Evolutionary conservation across 30 jellyfish, hydroid and myxozoan species (phyloP).

Genomic region (Aurelia aurita complex sp. Pacific): DNA sequence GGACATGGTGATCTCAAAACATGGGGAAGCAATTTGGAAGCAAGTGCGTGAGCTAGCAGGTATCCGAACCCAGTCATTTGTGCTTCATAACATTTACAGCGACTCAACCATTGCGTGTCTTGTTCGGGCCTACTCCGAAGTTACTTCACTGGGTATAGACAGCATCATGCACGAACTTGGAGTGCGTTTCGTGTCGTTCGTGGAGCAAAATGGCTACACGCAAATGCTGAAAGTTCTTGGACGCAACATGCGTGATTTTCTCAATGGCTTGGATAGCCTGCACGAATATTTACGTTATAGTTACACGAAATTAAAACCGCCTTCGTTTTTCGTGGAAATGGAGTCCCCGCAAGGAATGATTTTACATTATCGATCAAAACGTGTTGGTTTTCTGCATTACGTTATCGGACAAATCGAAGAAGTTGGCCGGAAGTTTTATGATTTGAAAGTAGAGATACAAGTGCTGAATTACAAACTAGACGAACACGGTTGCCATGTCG

Average conservation of each 20-base stretch:
- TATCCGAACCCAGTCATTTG: conserved; percentile 53
- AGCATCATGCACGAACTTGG: conserved; percentile 58
- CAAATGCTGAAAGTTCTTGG: conserved; percentile 68
- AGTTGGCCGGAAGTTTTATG: conserved; percentile 57
- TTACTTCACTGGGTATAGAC: conserved; percentile 35
- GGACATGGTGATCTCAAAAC: conserved; percentile 34
- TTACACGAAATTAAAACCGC: conserved; percentile 65
- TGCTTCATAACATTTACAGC: conserved; percentile 53
- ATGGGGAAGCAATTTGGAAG: conserved; percentile 61
- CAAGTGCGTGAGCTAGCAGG: conserved; percentile 53
- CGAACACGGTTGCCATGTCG: conserved; percentile 56
- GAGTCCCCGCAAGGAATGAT: conserved; percentile 66
- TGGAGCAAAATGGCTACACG: conserved; percentile 52
- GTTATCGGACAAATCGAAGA: conserved; percentile 71
- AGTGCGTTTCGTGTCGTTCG: conserved; percentile 54
- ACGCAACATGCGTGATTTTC: conserved; percentile 68
- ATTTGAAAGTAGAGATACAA: conserved; percentile 43
- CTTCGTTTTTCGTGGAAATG: conserved; percentile 71
- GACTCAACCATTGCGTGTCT: conserved; percentile 24
- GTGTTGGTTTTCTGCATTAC: conserved; percentile 56
- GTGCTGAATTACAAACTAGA: conserved; percentile 43
- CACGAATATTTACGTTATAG: conserved; percentile 68
- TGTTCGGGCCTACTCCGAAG: conserved; percentile 64
- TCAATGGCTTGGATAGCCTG: conserved; percentile 70
- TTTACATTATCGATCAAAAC: conserved; percentile 56